A percentile compares a stretch with the other conserved stretches of the same genome.
Conservation (phyloP, 2,113 vertebrate genomes). For the Mobula hypostoma region DNA sequence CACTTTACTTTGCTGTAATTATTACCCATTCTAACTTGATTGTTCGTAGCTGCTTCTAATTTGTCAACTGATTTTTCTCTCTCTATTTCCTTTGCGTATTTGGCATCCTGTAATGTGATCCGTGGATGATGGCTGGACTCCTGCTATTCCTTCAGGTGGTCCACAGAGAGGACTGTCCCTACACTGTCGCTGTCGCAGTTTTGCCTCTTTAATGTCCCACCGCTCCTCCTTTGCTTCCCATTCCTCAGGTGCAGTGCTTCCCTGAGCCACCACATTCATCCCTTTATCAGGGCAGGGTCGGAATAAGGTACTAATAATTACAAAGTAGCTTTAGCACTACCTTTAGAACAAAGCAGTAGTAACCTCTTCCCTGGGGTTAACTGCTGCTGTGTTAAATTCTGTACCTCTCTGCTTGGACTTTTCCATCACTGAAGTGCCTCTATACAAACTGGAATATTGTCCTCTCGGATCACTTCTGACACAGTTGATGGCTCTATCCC, state of each 20-base stretch:
- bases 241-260: not conserved
- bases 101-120: not conserved
- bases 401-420: not conserved
- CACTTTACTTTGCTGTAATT: not conserved
- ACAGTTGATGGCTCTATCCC: not conserved
- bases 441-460: not conserved
- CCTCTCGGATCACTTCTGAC: not conserved
- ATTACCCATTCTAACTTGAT: not conserved
- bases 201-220: not conserved
- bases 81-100: not conserved
- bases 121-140: not conserved
- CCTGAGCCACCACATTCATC: not conserved
- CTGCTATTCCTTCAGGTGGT: not conserved
- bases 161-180: not conserved
- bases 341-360: too few relatives aligned
- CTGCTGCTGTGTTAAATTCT: not conserved
- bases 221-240: not conserved
- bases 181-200: not conserved
- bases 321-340: too few relatives aligned
- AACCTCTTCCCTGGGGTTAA: not conserved
- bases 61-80: not conserved
- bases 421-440: not conserved
- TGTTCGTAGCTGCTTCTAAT: not conserved
- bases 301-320: not conserved
- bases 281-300: not conserved